Percentiles rank a stretch among this genome's conserved stretches.
These are phyloP conservation scores for Achatina immaculata DNA, from an alignment of 1,140 invertebrate genomes.

Conservation along the genomic window DNA sequence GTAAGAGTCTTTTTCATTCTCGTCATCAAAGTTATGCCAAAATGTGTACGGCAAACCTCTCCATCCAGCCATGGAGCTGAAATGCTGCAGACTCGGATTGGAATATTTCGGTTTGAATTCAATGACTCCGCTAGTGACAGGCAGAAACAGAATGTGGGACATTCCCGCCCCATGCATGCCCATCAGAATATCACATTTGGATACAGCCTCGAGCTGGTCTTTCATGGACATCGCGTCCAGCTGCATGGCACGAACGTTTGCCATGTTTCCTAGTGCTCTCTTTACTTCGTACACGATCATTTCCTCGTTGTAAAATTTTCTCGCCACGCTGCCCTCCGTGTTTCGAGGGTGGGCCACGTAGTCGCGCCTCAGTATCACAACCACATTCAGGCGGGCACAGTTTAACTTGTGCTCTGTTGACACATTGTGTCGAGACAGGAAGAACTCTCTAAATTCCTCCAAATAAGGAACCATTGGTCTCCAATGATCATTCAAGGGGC, in stretches of 20 bases:
- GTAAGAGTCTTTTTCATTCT: constrained; percentile 50
- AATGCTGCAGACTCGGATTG: constrained; percentile 55
- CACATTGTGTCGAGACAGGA: constrained; percentile 48
- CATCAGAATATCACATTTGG: constrained; percentile 90
- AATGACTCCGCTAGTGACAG: constrained; percentile 93
- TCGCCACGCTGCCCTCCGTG: constrained; percentile 50
- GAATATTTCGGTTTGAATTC: constrained; percentile 81
- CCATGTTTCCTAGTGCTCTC: constrained; percentile 26
- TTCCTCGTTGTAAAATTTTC: constrained; percentile 62
- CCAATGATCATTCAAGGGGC: constrained; percentile 55
- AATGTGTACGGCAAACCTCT: constrained; percentile 56
- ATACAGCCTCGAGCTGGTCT: constrained; percentile 55
- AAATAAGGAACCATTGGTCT: constrained; percentile 50
- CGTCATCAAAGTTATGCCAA: constrained; percentile 58
- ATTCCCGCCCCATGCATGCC: constrained; percentile 97
- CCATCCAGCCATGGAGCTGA: constrained; percentile 62
- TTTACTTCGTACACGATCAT: constrained; percentile 47
- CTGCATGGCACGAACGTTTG: constrained; percentile 54
- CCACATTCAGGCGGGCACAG: constrained; percentile 53
- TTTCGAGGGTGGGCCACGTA: constrained; percentile 64
- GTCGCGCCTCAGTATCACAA: constrained; percentile 63
- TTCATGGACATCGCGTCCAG: constrained; percentile 57
- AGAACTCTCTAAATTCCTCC: constrained; percentile 64
- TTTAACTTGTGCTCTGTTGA: constrained; percentile 38
- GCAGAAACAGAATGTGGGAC: constrained; percentile 93